Evolutionary conservation across 2,797 vertebrate genomes (phyloP).

Genomic region (Sphaeramia orbicularis): DNA sequence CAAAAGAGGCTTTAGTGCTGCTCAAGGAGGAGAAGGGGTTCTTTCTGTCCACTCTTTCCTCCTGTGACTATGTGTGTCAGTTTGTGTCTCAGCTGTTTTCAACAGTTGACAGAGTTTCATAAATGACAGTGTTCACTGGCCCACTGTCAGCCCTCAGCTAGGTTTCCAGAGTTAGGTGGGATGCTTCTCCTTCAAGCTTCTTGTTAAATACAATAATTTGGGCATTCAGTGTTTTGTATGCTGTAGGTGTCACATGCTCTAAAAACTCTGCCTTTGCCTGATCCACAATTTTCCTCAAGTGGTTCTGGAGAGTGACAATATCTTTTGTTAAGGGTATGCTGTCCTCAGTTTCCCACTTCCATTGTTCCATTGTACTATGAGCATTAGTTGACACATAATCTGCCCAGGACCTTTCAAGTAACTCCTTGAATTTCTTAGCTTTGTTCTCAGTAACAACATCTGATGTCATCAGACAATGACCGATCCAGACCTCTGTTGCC

Average conservation of each 20-base stretch:
- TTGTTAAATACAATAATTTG: constrained; percentile 12
- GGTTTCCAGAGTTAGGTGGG: constrained; percentile 1
- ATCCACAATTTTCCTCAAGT: background rate
- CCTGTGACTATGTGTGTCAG: no score
- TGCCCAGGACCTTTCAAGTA: constrained; percentile 9
- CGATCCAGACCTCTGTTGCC: constrained; percentile 13
- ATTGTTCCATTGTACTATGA: constrained; percentile 25
- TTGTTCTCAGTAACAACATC: constrained; percentile 29
- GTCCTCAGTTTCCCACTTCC: constrained; percentile 26
- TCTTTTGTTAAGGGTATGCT: constrained; percentile 19
- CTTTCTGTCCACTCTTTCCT: no score
- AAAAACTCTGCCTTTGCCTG: constrained; percentile 8
- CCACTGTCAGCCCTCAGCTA: constrained; percentile 12
- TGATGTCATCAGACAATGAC: background rate
- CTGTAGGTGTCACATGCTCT: background rate
- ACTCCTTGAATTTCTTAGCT: constrained; percentile 4
- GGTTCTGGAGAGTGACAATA: constrained; percentile 12
- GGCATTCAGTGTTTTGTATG: constrained; percentile 6
- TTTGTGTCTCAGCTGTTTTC: no score
- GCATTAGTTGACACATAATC: constrained; percentile 21
- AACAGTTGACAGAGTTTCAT: constrained; percentile 17
- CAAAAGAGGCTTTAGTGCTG: no score
- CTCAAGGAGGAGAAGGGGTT: no score
- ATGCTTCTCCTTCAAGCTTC: constrained; percentile 33
- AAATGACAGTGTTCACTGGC: constrained; percentile 28